phyloP scores from a whole-genome alignment of 2,113 vertebrate genomes.

The Centropristis striata region DNA sequence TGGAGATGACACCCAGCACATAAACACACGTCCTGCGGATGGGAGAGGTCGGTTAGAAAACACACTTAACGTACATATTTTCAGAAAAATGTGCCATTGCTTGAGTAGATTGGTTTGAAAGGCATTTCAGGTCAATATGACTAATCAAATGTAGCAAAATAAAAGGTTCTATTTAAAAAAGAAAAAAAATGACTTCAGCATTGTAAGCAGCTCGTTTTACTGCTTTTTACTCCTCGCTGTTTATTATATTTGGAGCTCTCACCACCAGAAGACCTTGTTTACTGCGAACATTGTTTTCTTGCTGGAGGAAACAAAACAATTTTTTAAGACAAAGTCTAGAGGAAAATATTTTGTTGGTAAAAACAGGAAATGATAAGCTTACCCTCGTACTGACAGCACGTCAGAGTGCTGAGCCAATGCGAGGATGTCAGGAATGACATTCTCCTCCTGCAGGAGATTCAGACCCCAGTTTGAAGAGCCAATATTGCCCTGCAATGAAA shows the following conservation, averaged over 20 bases:
- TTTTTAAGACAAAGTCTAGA: too few relatives aligned
- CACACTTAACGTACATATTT: not conserved
- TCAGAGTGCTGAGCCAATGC: slow-evolving; percentile 95
- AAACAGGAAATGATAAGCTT: slow-evolving; percentile 28
- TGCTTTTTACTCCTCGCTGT: not conserved
- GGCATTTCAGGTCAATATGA: not conserved
- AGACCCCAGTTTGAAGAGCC: slow-evolving; percentile 99
- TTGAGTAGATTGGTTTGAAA: not conserved
- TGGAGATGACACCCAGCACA: slow-evolving; percentile 95
- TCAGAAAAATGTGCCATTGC: not conserved
- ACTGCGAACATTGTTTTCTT: not conserved
- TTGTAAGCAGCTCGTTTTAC: not conserved
- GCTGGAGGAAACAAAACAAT: not conserved
- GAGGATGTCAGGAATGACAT: slow-evolving; percentile 96
- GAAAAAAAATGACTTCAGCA: not conserved
- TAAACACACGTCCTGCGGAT: slow-evolving; percentile 92
- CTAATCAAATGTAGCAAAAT: not conserved
- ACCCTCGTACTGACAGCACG: slow-evolving; percentile 97
- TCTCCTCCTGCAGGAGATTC: slow-evolving; percentile 98
- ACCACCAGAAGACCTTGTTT: not conserved
- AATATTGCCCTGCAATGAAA: slow-evolving; percentile 92
- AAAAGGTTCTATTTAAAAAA: too few relatives aligned
- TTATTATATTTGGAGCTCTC: not conserved
- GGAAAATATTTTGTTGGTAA: not conserved
- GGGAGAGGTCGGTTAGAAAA: not conserved